Evolutionary conservation across 2,113 vertebrate species (phyloP).

Genomic region (Noturus placidus): DNA sequence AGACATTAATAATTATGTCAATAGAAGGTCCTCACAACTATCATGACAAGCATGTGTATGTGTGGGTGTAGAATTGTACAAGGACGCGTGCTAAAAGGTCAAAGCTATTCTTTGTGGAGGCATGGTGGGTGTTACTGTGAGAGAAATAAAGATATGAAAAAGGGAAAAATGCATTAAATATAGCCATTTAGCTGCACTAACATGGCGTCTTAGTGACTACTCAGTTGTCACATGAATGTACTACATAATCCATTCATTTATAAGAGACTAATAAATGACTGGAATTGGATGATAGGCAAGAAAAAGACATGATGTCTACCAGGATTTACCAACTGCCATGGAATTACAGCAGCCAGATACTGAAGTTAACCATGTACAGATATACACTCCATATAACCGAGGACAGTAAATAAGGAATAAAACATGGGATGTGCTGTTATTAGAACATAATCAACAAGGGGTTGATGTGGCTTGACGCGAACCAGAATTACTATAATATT

Average conservation of each 20-base stretch:
- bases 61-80: background rate
- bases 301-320: background rate
- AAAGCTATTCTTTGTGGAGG: slow-evolving; percentile 7
- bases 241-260: slow-evolving; percentile 9
- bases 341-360: background rate
- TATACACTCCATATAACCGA: background rate
- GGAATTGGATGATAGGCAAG: background rate
- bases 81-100: slow-evolving; percentile 8
- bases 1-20: background rate
- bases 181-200: background rate
- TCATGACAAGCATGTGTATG: background rate
- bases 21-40: background rate
- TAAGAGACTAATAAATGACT: background rate
- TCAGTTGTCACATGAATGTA: background rate
- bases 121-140: background rate
- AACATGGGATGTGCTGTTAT: background rate
- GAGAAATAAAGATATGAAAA: slow-evolving; percentile 1
- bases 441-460: background rate
- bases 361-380: background rate
- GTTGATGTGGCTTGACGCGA: too few species aligned
- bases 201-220: background rate
- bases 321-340: background rate
- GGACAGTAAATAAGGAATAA: background rate
- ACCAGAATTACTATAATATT: background rate
- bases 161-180: background rate